Evolutionary conservation across 2,888 invertebrate genomes (phyloP).

Genomic region (Neocrepidodera transversa): DNA sequence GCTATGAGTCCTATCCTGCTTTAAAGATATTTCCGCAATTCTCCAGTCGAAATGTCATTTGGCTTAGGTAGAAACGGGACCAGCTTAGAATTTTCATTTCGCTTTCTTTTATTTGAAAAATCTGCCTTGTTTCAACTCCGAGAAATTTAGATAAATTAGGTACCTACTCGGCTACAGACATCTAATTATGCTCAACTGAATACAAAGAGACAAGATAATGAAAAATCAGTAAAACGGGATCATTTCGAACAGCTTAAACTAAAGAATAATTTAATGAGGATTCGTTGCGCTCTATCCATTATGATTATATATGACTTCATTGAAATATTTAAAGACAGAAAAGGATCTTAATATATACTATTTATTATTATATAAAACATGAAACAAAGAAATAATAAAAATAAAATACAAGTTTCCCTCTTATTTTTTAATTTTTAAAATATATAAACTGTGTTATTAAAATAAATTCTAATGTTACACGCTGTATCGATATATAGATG

Average conservation of each 20-base stretch:
- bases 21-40: conserved; percentile 6
- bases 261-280: no score
- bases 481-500: no score
- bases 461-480: no score
- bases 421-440: no score
- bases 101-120: conserved; percentile 22
- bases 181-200: conserved; percentile 25
- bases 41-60: conserved; percentile 4
- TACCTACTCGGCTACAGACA: conserved; percentile 10
- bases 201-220: conserved; percentile 15
- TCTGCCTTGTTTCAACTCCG: conserved; percentile 19
- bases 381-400: no score
- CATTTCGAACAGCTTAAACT: not conserved
- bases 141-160: conserved; percentile 26
- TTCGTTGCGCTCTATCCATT: no score
- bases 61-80: conserved; percentile 12
- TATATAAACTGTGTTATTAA: no score
- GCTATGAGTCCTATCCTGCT: conserved; percentile 6
- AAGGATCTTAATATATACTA: no score
- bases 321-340: no score
- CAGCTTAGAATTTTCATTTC: conserved; percentile 22
- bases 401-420: no score
- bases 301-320: no score
- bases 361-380: no score
- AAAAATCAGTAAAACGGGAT: conserved; percentile 19